Conservation (phyloP, 2,888 invertebrate species). For the Rhorus exstirpatorius region DNA sequence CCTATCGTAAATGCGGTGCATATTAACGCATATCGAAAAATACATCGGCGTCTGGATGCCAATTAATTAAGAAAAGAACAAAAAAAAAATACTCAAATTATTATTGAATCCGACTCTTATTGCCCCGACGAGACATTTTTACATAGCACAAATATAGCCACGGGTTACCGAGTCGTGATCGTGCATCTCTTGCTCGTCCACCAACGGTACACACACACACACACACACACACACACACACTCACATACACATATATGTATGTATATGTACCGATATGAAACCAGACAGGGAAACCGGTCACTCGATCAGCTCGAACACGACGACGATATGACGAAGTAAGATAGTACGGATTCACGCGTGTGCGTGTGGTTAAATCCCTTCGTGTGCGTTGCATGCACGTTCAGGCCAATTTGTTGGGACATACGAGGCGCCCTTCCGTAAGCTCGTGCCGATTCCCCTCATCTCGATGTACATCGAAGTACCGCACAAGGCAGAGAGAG, state of each 20-base stretch:
- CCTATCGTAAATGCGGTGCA: no score
- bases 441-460: constrained; percentile 65
- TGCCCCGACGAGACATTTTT: neutral
- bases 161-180: neutral
- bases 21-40: neutral
- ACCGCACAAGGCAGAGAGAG: neutral
- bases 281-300: constrained; percentile 64
- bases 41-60: neutral
- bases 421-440: constrained; percentile 57
- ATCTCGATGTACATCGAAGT: constrained; percentile 36
- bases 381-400: constrained; percentile 55
- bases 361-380: constrained; percentile 40
- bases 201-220: constrained; percentile 38
- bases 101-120: neutral
- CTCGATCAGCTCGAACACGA: constrained; percentile 62
- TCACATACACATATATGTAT: constrained; percentile 54
- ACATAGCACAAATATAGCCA: neutral
- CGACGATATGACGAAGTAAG: constrained; percentile 66
- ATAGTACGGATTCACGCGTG: constrained; percentile 45
- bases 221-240: constrained; percentile 15
- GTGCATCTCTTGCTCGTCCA: constrained; percentile 56
- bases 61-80: neutral
- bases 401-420: constrained; percentile 68
- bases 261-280: constrained; percentile 54
- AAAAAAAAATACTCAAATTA: no score